phyloP scores from a whole-genome alignment of 2,888 invertebrate genomes.

The Melanargia galathea region DNA sequence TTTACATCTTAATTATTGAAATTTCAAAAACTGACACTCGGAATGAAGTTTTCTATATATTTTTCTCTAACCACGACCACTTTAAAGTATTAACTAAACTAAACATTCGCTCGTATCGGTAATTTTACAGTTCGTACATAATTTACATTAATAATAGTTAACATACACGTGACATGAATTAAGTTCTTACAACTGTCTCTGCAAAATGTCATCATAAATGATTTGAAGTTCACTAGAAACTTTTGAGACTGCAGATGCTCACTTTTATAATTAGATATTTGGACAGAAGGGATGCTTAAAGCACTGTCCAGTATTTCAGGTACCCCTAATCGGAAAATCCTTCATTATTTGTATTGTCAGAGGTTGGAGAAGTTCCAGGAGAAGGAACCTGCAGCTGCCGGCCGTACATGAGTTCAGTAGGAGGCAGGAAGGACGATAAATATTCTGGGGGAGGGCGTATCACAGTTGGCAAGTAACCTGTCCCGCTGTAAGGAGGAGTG shows the following conservation, averaged over 20 bases:
- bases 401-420: conserved; percentile 74
- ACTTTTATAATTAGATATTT: conserved; percentile 12
- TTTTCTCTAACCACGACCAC: too few species aligned
- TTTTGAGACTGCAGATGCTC: not conserved
- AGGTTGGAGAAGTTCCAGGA: conserved; percentile 76
- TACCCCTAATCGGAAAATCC: conserved; percentile 76
- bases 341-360: conserved; percentile 77
- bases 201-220: not conserved
- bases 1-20: too few species aligned
- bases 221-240: not conserved
- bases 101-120: not conserved
- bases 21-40: too few species aligned
- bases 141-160: not conserved
- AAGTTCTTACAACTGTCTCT: too few species aligned
- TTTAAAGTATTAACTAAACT: not conserved
- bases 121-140: not conserved
- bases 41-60: not conserved
- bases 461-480: conserved; percentile 91
- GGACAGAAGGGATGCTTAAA: conserved; percentile 37
- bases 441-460: conserved; percentile 83
- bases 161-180: too few species aligned
- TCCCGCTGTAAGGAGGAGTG: conserved; percentile 91
- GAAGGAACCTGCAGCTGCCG: conserved; percentile 73
- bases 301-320: conserved; percentile 53
- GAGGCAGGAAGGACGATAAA: conserved; percentile 72